Base-by-base conservation (phyloP, 1,140 invertebrate genomes). In the Tyrophagus putrescentiae region DNA sequence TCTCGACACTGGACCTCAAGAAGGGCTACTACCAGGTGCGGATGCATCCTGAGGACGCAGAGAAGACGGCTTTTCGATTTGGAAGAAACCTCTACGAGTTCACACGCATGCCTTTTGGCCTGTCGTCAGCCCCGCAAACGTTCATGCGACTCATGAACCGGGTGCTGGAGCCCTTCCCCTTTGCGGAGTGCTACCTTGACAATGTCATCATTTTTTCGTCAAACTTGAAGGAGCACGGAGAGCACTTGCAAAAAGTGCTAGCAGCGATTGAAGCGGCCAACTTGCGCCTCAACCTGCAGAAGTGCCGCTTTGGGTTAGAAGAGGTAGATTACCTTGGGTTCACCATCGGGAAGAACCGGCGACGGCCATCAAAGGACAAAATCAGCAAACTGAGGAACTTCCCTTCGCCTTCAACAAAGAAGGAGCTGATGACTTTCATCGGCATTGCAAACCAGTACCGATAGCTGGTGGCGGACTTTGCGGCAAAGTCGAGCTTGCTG, bases 261-360 rank as follows among this genome's bases (percentile, higher is more conserved):
- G 11, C 31, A 16, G 41, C 31, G 13, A 29, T 62, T 1, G 59
- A 63, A 18, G 48, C 59, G 42, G 53, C 41, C 16, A 50, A 54
- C 11, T 44, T 70, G 36, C 70, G 66, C 27, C 44, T 69, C 23
- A 66, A 70, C 33, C 57, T 42, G n/a, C 52, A 62, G 25, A 74
- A 76, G 63, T 72, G 71, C 60, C 56, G 65, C 23, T 71, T 74
- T 62, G 71, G 71, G 29, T 21, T 66, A 52, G 29, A 57, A 4
- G 62, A 64, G 31, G 63, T 76, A 4, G 67, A 61, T 23, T 75
- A 70, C 61, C 59, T 75, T 13, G 72, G 73, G 0, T 48, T 48
- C 18, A 6, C 21, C 11, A 18, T 48, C 68, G 18, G 18, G 11
- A 48, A 48, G 18, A 21, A 48, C 28, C 11, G 45, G 6, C 11